Percentiles rank a stretch among this genome's conserved stretches.
phyloP scores from a whole-genome alignment of 2,113 vertebrate species.

The Cygnus buccinator region DNA sequence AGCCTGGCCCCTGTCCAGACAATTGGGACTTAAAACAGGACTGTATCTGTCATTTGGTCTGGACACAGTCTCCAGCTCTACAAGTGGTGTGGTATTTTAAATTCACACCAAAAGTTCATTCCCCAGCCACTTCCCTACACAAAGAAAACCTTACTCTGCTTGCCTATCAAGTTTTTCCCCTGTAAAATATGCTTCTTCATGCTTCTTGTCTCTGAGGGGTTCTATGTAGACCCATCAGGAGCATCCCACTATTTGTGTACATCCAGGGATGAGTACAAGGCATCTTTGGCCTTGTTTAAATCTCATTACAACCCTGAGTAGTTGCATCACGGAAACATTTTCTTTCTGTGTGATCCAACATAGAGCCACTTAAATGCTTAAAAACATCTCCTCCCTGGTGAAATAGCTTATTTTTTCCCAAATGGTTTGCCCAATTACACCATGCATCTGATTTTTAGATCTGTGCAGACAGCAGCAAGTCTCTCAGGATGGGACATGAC shows the following conservation, averaged over 20 bases:
- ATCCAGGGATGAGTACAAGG: not conserved
- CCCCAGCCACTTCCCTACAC: not conserved
- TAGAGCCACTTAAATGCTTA: not conserved
- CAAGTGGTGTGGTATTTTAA: not conserved
- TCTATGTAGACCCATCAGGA: not conserved
- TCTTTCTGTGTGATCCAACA: not conserved
- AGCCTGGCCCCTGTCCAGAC: not conserved
- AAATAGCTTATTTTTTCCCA: not conserved
- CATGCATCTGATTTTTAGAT: not conserved
- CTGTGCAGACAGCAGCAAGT: not conserved
- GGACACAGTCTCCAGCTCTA: not conserved
- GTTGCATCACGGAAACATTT: not conserved
- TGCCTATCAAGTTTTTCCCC: not conserved
- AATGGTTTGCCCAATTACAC: fast-evolving
- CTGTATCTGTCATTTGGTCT: fast-evolving
- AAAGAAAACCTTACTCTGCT: not conserved
- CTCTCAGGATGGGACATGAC: not conserved
- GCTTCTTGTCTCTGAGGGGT: not conserved
- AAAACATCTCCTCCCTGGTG: not conserved
- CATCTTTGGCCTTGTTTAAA: not conserved
- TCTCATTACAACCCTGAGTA: not conserved
- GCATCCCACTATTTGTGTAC: not conserved
- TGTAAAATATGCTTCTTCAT: not conserved
- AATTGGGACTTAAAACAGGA: not conserved
- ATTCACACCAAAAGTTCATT: not conserved